These are phyloP conservation scores for Aphelenchoides avenae DNA, from an alignment of 1,140 invertebrate genomes.

Conservation along the genomic window DNA sequence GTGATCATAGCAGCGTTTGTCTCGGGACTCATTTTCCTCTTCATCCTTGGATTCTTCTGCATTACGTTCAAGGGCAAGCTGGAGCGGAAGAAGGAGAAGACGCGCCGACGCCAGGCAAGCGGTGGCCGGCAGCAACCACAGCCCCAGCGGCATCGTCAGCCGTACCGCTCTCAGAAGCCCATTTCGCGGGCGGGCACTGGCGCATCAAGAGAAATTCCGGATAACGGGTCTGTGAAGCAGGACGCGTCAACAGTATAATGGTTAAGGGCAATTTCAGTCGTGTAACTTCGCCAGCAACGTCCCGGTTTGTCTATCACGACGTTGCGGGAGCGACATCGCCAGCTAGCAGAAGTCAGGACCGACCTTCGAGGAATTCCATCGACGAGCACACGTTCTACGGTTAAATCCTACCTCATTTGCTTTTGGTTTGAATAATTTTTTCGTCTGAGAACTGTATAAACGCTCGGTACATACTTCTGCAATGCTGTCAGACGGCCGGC, in stretches of 20 bases:
- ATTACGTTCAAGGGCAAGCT: conserved; percentile 56
- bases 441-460: too few species aligned
- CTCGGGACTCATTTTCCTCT: conserved; percentile 53
- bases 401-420: too few species aligned
- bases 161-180: conserved; percentile 27
- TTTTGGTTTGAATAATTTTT: too few species aligned
- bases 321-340: conserved; percentile 5
- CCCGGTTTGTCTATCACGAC: conserved; percentile 13
- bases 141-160: conserved; percentile 11
- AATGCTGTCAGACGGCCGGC: too few species aligned
- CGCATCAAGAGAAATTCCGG: background rate
- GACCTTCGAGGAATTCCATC: background rate
- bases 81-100: conserved; percentile 46
- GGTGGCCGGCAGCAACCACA: conserved; percentile 16
- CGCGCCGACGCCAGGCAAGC: conserved; percentile 16
- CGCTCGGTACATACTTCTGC: too few species aligned
- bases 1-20: conserved; percentile 45
- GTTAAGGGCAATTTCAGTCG: conserved; percentile 13
- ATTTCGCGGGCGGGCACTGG: background rate
- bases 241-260: background rate
- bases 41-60: conserved; percentile 55
- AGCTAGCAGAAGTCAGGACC: too few species aligned
- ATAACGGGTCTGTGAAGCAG: conserved; percentile 1
- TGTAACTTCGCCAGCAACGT: conserved; percentile 7
- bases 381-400: conserved; percentile 21